Base-by-base conservation (phyloP, 2,797 vertebrate genomes). In the Capromys pilorides region DNA sequence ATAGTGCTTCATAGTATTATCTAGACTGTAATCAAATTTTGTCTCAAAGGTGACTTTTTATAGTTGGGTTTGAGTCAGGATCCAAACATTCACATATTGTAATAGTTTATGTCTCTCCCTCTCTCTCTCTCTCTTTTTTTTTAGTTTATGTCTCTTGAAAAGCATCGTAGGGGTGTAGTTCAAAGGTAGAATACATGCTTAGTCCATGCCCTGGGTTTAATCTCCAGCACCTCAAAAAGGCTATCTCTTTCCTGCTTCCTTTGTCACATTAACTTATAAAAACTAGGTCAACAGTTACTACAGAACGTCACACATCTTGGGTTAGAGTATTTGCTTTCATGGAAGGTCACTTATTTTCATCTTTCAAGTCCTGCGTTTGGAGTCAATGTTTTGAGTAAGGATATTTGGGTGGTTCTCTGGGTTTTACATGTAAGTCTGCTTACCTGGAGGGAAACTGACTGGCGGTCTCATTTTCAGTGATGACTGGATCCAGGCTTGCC, bases 41-140 rank as follows among this genome's bases (percentile, higher is more conserved):
- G 13, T 90, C 45, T 96, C 85, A 95, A 89, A 88, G 33, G 14
- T 93, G 22, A 16, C 39, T 61, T 80, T 80, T 69, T 88, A 82
- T 0, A 61, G 28, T 57, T 94, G 67, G 36, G 69, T 90, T 62
- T 94, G 86, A 91, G 75, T 95, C 67, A 89, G 59, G 57, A n/a
- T 69, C 36, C 16, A 69, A 83, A 80, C 49, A 88, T 85, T 12
- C 64, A 77, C 22, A 82, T 24, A 67, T 85, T 77, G 54, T 4
- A 87, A 61, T 93, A 49, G 41, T 89, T 78, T 77, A 39, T 73
- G 18, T 87, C 18, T 92, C 62, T 66, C 8, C 8, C 8, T n/a
- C n/a, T n/a, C n/a, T n/a, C 45, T 45, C 8, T 45, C 4, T 45
- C 4, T 45, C 45, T 45, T 45, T 45, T 45, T 45, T 45, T 45